Base-by-base conservation (phyloP, 2,888 invertebrate species). In the Nomada flava region DNA sequence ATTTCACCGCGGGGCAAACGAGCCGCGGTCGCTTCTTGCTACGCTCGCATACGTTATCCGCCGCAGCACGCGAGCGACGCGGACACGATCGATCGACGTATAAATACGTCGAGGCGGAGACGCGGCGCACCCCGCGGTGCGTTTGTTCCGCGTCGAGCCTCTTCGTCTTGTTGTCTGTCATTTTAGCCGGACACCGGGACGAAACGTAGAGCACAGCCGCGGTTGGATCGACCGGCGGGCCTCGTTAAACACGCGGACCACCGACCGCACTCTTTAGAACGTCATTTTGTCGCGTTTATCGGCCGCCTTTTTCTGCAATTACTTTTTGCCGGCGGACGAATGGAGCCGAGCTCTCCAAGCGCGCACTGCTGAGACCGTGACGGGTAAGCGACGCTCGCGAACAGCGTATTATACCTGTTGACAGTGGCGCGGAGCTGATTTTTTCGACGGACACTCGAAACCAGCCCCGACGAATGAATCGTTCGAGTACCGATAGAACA, bases 231-330 rank as follows among this genome's bases (percentile, higher is more conserved):
- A 88, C 85, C 84, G 76, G 83, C 82, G 72, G 79, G 70, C 78
- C 86, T 91, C 88, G 83, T 90, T 89, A 89, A 89, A 89, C 63
- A 57, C 79, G 76, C 72, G 74, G 85, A 89, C 87, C 89, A 88
- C 89, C 88, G 88, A 85, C 86, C 82, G 86, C 85, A 78, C 87
- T 87, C 90, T 89, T 90, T 88, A 89, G 86, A 91, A 90, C 91
- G 89, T 91, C 90, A 91, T 90, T 91, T 91, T 89, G 90, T 91
- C 91, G 89, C 89, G 90, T 91, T 90, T 90, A 88, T 89, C 88
- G 86, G 82, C 82, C 84, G 80, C 86, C 87, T 90, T 91, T 91
- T 90, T 90, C 88, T 85, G 86, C 88, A 86, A 90, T 91, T 88
- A 90, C 90, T 91, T 91, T 90, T 91, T 91, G 84, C 85, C 79